Percentiles rank a stretch among this genome's conserved stretches.
phyloP scores from a whole-genome alignment of 1,140 invertebrate genomes.

The Chelonus insularis region DNA sequence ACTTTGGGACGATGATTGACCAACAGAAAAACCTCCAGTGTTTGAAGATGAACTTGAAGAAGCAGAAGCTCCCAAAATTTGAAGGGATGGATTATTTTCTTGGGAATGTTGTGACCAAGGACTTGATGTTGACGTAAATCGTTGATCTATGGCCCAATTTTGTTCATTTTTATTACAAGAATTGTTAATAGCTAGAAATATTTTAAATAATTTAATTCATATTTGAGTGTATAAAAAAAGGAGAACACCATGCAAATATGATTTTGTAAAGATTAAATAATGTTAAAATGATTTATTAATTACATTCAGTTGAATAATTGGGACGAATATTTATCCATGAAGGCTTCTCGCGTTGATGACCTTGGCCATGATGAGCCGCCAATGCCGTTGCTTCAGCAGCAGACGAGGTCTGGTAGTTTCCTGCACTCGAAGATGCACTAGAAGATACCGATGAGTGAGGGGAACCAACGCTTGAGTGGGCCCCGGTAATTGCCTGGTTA shows the following conservation, averaged over 20 bases:
- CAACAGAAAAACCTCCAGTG: conserved; percentile 34
- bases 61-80: conserved; percentile 35
- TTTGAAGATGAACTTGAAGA: conserved; percentile 34
- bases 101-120: conserved; percentile 14
- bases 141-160: conserved; percentile 14
- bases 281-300: background rate
- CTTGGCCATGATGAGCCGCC: conserved; percentile 2
- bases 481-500: conserved; percentile 43
- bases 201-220: no score
- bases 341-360: conserved; percentile 20
- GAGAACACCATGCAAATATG: no score
- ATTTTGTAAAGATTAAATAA: no score
- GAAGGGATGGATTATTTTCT: background rate
- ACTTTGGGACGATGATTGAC: conserved; percentile 39
- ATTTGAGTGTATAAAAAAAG: no score
- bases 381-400: background rate
- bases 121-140: background rate
- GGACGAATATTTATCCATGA: conserved; percentile 40
- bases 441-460: conserved; percentile 39
- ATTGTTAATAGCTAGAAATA: no score
- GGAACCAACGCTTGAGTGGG: conserved; percentile 43
- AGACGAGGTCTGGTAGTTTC: conserved; percentile 26
- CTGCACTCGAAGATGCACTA: conserved; percentile 31
- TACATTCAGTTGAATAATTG: conserved; percentile 32
- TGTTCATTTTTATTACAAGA: no score